Conservation (phyloP, 1,140 invertebrate species). For the Bombus terrestris region DNA sequence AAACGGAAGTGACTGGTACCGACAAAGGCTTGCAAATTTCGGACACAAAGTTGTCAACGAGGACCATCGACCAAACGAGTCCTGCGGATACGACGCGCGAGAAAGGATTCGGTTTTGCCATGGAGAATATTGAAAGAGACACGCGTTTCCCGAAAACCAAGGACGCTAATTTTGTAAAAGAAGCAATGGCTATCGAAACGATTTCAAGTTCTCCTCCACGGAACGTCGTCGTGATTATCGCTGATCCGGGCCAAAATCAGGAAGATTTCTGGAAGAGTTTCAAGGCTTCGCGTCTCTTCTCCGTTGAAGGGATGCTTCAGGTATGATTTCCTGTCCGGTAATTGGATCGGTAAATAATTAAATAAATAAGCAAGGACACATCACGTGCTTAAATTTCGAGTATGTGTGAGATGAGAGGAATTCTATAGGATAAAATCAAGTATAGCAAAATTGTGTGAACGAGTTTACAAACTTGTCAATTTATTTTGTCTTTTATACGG, state of each 20-base stretch:
- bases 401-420: too few species aligned
- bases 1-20: conserved; percentile 28
- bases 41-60: conserved; percentile 22
- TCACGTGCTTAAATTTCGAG: too few species aligned
- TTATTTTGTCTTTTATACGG: too few species aligned
- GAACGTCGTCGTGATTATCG: conserved; percentile 69
- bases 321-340: conserved; percentile 22
- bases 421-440: background rate
- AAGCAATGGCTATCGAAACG: background rate
- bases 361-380: background rate
- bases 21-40: conserved; percentile 47
- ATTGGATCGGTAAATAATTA: background rate
- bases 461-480: too few species aligned
- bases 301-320: conserved; percentile 63
- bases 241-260: conserved; percentile 17
- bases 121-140: conserved; percentile 9
- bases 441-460: too few species aligned
- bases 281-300: conserved; percentile 43
- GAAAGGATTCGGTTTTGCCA: background rate
- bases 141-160: background rate
- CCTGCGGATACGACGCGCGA: background rate
- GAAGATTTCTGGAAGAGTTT: conserved; percentile 51
- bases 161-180: background rate
- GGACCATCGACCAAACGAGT: background rate
- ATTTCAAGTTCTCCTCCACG: background rate